These are phyloP conservation scores for Bambusicola thoracicus DNA, from an alignment of 2,113 vertebrate species.

Conservation along the genomic window DNA sequence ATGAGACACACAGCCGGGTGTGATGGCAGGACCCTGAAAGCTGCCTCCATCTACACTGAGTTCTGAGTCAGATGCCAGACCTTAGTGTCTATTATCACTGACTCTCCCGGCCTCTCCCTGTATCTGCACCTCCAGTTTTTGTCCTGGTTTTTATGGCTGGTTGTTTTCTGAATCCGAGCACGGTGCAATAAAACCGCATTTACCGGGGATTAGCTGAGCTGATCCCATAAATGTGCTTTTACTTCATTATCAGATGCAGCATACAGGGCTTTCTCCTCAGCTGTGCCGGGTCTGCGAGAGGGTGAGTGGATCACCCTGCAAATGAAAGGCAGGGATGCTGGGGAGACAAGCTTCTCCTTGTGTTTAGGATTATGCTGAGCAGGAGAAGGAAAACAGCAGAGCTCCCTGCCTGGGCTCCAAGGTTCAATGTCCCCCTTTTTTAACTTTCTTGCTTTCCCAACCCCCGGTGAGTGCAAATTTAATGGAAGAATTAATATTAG, in stretches of 20 bases:
- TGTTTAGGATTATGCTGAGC: background rate
- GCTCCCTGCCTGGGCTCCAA: background rate
- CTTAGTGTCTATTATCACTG: background rate
- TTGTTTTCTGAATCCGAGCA: conserved; percentile 21
- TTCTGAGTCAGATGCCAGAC: background rate
- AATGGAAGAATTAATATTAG: background rate
- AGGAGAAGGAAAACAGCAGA: background rate
- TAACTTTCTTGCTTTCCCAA: background rate
- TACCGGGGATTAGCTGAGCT: conserved; percentile 16
- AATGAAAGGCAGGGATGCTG: rapidly evolving
- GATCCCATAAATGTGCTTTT: conserved; percentile 43
- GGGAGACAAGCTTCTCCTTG: background rate
- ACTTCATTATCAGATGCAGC: background rate
- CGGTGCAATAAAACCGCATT: background rate
- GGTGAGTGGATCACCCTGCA: too few species aligned
- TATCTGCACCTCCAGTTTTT: background rate
- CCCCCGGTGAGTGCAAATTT: background rate
- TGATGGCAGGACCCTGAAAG: background rate
- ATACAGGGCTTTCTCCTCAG: background rate
- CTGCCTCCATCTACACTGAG: background rate
- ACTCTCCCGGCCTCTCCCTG: background rate
- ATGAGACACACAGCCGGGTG: background rate
- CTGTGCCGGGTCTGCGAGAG: background rate
- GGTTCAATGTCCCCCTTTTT: background rate
- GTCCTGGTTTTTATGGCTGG: background rate